These are phyloP conservation scores for Anolis carolinensis DNA, from an alignment of 2,113 vertebrate genomes.

Conservation along the genomic window DNA sequence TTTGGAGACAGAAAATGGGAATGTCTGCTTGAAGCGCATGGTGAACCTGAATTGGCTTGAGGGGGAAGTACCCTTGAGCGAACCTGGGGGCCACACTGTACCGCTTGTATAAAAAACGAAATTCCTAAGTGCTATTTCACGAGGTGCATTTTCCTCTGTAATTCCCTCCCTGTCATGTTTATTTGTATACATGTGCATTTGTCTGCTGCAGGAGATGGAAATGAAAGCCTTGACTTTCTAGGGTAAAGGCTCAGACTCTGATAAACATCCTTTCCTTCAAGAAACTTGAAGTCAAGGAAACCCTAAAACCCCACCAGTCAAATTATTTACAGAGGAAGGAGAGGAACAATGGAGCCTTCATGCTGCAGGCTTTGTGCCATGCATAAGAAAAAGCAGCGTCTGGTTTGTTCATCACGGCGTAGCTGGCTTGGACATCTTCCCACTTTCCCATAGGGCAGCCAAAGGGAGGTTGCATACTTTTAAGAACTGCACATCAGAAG, in stretches of 20 bases:
- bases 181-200: not conserved
- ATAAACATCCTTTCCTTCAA: not conserved
- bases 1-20: too few species aligned
- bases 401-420: conserved; percentile 19
- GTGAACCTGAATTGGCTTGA: too few species aligned
- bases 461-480: not conserved
- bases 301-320: not conserved
- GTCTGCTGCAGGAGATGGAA: not conserved
- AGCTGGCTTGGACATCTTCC: conserved; percentile 6
- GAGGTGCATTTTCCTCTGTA: not conserved
- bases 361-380: not conserved
- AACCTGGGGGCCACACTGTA: too few species aligned
- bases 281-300: not conserved
- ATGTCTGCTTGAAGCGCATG: too few species aligned
- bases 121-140: not conserved
- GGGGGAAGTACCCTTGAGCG: too few species aligned
- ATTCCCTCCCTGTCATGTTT: not conserved
- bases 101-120: not conserved
- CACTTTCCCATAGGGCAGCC: not conserved
- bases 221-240: not conserved
- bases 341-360: conserved; percentile 29
- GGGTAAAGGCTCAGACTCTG: not conserved
- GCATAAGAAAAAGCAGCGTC: conserved; percentile 8
- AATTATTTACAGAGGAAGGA: conserved; percentile 26
- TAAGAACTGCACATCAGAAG: not conserved